Evolutionary conservation across 2,888 invertebrate genomes (phyloP), one percentile per base, ranked within the genome.

Genomic region (Anthrax anthrax): DNA sequence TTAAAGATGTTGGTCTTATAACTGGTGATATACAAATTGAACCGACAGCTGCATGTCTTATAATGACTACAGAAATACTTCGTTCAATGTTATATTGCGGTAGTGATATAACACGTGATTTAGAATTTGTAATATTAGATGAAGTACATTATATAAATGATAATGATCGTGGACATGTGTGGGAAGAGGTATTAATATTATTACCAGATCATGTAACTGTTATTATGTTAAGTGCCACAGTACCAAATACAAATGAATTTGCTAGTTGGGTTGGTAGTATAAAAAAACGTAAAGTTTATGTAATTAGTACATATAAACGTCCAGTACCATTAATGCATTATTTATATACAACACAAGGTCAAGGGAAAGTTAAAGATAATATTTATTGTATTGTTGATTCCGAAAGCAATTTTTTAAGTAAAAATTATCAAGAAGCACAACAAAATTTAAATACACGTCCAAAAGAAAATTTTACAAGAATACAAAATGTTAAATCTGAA

Each of bases 61-160:
- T 98, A 45, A 98, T 99, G 97, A 98, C 98, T 0, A 99, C 98
- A 0, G 98, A 99, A 72, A 98, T 99, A 59, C 70, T 98, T 23
- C 77, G 92, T 51, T 92, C 94, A 0, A 97, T 99, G 95, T 70
- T 98, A 14, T 95, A 94, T 63, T 90, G 90, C 48, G 94, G 94
- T 10, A 84, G 84, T 50, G 96, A 97, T 60, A 84, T 94, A 45
- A 85, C 95, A 0, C 77, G 95, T 39, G 97, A 99, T 66, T 72
- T 99, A 46, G 97, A 99, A 65, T 98, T 92, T 72, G 98, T 98
- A 3, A 91, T 98, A 58, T 98, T 98, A 63, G 98, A 98, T 67
- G 98, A 99, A 71, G 95, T 97, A 9, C 98, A 99, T 66, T 98
- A 99, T 61, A 91, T 99, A 52, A 98, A 97, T 66, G 92, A 99